Percentiles rank a stretch among this genome's conserved stretches.
Conservation (phyloP, 2,113 vertebrate genomes). For the Potamarius usumacintae region DNA sequence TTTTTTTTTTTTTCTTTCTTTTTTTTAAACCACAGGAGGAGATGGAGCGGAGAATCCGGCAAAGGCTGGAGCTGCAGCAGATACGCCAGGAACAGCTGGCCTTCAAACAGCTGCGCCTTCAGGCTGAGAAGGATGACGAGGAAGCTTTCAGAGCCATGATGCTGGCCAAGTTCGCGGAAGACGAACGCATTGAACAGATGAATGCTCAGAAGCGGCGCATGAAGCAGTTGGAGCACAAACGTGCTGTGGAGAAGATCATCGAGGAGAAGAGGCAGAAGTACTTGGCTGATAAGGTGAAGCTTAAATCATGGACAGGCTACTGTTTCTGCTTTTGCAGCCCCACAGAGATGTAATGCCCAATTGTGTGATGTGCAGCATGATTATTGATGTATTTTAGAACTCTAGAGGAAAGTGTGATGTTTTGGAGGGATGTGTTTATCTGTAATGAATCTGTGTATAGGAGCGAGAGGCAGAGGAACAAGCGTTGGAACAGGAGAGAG, state of each 20-base stretch:
- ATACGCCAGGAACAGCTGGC: slow-evolving; percentile 80
- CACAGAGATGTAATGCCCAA: not conserved
- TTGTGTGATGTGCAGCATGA: not conserved
- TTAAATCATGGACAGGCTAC: not conserved
- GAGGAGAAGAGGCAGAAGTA: slow-evolving; percentile 77
- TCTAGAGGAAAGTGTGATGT: too few species aligned
- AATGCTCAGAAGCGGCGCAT: slow-evolving; percentile 84
- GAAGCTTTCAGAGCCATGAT: slow-evolving; percentile 75
- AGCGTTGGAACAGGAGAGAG: slow-evolving; percentile 72
- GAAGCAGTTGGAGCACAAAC: slow-evolving; percentile 87
- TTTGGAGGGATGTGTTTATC: not conserved
- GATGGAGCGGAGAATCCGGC: slow-evolving; percentile 81
- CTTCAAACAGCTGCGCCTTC: slow-evolving; percentile 73
- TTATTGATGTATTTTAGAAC: not conserved
- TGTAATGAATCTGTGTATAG: slow-evolving; percentile 60
- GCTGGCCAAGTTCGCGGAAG: slow-evolving; percentile 88
- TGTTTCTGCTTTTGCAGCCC: not conserved
- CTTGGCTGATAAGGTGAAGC: slow-evolving; percentile 81
- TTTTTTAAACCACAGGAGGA: slow-evolving; percentile 68
- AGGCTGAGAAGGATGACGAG: slow-evolving; percentile 81
- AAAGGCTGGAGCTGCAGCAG: slow-evolving; percentile 79
- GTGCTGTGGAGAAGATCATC: slow-evolving; percentile 81
- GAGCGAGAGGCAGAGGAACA: slow-evolving; percentile 80
- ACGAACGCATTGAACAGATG: slow-evolving; percentile 88
- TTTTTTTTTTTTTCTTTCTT: not conserved